Percentiles rank a stretch among this genome's conserved stretches.
Evolutionary conservation across 1,140 invertebrate genomes (phyloP).

Genomic region (Eciton burchellii): DNA sequence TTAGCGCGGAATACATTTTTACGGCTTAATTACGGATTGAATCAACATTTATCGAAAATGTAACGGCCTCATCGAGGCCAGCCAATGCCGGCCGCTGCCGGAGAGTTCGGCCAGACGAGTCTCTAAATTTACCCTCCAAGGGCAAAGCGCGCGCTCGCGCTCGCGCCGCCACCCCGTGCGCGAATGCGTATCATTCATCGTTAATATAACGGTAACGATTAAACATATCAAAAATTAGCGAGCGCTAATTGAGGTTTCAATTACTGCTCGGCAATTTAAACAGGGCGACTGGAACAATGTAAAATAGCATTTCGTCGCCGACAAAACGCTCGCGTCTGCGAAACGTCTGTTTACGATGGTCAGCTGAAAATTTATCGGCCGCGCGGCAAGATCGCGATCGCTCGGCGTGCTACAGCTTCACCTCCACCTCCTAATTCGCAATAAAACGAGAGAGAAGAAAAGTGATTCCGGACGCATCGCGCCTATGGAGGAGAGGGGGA

Average conservation of each 20-base stretch:
- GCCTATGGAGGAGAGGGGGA: no score
- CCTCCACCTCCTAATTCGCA: neutral
- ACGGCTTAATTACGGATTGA: neutral
- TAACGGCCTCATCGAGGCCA: neutral
- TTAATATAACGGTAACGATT: slow-evolving; percentile 47
- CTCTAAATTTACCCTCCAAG: slow-evolving; percentile 8
- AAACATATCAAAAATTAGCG: slow-evolving; percentile 56
- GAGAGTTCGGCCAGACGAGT: slow-evolving; percentile 2
- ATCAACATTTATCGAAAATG: slow-evolving; percentile 27
- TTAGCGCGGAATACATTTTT: slow-evolving; percentile 20
- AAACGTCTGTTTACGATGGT: neutral
- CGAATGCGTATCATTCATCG: neutral
- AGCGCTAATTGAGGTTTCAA: slow-evolving; percentile 51
- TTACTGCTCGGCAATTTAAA: slow-evolving; percentile 36
- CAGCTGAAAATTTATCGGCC: slow-evolving; percentile 14
- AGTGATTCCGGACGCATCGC: slow-evolving; percentile 20
- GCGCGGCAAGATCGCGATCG: neutral
- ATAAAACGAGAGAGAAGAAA: neutral
- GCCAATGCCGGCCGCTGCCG: no score
- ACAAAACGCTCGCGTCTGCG: slow-evolving; percentile 37
- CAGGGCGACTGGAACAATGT: slow-evolving; percentile 31
- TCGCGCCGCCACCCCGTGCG: neutral
- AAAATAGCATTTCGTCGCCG: slow-evolving; percentile 39
- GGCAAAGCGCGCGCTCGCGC: neutral
- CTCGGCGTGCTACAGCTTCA: neutral